Evolutionary conservation across 1,140 invertebrate genomes (phyloP), one percentile per base, ranked within the genome.

Genomic region (Monochamus saltuarius): DNA sequence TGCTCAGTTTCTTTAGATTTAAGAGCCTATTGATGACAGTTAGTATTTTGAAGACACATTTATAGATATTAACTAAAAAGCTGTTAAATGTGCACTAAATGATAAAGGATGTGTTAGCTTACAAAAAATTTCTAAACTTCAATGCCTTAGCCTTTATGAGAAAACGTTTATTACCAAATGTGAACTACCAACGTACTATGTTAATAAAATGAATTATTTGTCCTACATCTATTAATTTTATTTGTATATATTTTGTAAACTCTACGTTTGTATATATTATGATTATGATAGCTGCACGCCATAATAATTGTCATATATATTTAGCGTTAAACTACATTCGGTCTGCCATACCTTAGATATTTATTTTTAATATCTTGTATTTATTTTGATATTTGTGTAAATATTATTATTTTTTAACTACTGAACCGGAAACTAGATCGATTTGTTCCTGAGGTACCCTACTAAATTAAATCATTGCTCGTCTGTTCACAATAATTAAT

Each of bases 371-470:
- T 29, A 29, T 43, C 10, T 50, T 37, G 13, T 63, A 58, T 37
- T 43, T 63, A 56, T 53, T 59, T 60, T 61, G 56, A 52, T 46
- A 53, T 35, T 29, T 38, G 14, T 54, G 36, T 38, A 61, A 38
- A 55, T 56, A 50, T 56, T 60, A 61, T 61, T 64, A 61, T 51
- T 56, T 60, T 54, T 29, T 29, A 29, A 29, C 22, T 29, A 29
- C 22, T 6, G 22, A 29, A 6, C 47, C 53, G 35, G 34, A 45
- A 19, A 50, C 2, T 29, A 29, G 22, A 29, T 29, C 53, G 29
- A 53, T 61, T 54, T 59, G 62, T 64, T 64, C 62, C 62, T 63
- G 51, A 42, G 39, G 39, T 55, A 42, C 22, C 22, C 22, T 29
- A 49, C 53, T 52, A 56, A 59, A 64, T 56, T 64, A 29, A 29